Percentiles rank a stretch among this genome's conserved stretches.
phyloP scores from a whole-genome alignment of 2,113 vertebrate genomes.

The Mohoua ochrocephala region DNA sequence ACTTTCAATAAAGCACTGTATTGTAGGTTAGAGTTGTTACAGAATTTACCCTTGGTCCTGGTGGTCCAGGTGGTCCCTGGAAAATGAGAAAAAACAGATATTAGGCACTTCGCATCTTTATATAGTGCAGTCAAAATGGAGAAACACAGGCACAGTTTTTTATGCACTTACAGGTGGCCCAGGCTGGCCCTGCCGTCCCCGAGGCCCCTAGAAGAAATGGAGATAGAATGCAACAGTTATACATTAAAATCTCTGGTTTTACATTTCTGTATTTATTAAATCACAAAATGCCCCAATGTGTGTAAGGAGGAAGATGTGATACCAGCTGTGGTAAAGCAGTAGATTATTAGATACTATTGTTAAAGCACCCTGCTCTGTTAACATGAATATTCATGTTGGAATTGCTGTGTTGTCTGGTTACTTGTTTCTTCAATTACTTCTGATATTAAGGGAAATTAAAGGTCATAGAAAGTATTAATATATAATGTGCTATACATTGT shows the following conservation, averaged over 20 bases:
- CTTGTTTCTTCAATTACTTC: neutral
- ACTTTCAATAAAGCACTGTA: neutral
- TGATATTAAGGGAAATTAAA: neutral
- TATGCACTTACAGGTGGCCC: slow-evolving; percentile 85
- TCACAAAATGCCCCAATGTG: neutral
- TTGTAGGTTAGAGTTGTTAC: neutral
- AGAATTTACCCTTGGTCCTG: slow-evolving; percentile 85
- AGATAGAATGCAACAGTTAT: neutral
- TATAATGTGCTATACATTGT: neutral
- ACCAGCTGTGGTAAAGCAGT: neutral
- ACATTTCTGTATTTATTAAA: neutral
- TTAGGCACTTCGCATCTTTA: neutral
- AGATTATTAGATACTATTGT: neutral
- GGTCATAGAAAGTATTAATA: neutral
- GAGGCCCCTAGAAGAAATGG: slow-evolving; percentile 82
- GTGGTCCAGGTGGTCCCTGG: slow-evolving; percentile 87
- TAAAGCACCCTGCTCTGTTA: neutral
- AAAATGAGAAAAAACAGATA: neutral
- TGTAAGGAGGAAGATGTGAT: neutral
- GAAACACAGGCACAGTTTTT: neutral
- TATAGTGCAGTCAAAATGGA: neutral
- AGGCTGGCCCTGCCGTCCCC: slow-evolving; percentile 83
- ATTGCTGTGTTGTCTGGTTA: neutral
- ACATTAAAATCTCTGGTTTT: neutral
- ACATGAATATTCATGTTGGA: neutral